Conservation (phyloP, 1,140 invertebrate genomes). For the Diorhabda carinulata region DNA sequence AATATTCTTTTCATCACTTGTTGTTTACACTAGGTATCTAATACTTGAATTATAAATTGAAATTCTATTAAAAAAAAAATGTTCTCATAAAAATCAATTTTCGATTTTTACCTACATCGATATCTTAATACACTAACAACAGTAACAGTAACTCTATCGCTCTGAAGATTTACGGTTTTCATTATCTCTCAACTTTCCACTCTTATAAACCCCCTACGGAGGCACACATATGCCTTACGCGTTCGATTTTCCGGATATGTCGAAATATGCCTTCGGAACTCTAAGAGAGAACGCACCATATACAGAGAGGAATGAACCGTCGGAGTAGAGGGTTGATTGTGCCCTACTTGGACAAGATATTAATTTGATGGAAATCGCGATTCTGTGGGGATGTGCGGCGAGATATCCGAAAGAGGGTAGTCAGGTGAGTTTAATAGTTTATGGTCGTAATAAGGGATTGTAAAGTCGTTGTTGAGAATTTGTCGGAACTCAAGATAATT, state of each 20-base stretch:
- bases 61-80: no score
- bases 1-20: no score
- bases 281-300: background rate
- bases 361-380: slow-evolving; percentile 25
- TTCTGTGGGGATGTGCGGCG: slow-evolving; percentile 12
- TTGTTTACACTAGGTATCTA: no score
- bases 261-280: slow-evolving; percentile 24
- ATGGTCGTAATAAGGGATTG: background rate
- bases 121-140: no score
- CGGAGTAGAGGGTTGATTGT: no score
- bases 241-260: slow-evolving; percentile 36
- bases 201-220: background rate
- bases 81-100: no score
- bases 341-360: slow-evolving; percentile 3
- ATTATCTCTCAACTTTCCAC: slow-evolving; percentile 8
- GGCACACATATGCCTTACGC: slow-evolving; percentile 20
- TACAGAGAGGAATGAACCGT: background rate
- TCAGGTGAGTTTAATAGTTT: slow-evolving; percentile 2
- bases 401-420: background rate
- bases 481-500: background rate
- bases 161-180: slow-evolving; percentile 10
- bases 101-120: no score
- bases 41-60: no score
- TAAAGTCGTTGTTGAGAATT: background rate
- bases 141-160: background rate